Base-by-base conservation (phyloP, 1,140 invertebrate genomes). In the Polyergus mexicanus region DNA sequence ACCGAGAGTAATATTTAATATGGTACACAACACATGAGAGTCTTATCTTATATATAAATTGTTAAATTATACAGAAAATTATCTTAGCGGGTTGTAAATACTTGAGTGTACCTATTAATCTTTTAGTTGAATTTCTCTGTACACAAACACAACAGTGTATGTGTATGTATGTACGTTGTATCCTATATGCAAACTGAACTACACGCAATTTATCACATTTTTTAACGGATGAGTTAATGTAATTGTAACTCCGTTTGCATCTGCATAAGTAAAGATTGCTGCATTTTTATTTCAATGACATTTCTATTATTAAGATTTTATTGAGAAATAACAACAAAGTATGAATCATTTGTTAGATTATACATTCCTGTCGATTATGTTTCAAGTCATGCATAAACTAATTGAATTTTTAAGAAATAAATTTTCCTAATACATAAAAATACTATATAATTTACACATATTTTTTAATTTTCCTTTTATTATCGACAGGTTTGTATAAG, bases 1-100 rank as follows among this genome's bases (percentile, higher is more conserved):
- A 87, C 87, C 19, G 95, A 95, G 60, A 94, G 90, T 74, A 95
- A 92, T 81, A 92, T 91, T 91, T 95, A 94, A 90, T 89, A 63
- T 83, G 84, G 4, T 51, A 51, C 44, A 83, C 71, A 44, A 56
- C 44, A 51, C 47, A 51, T 4, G 16, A 72, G 47, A 62, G 1
- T 83, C 74, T 60, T 54, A 77, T 88, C 76, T 76, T 22, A 25
- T 54, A n/a, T 56, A 58, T 80, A 80, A 86, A 66, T 83, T 41
- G 60, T 78, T 66, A 63, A 56, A 86, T 81, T 56, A 58, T 78
- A 66, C 38, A 47, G 47, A 69, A 58, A 84, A 51, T 69, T 32
- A 32, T 72, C 38, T 78, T 71, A 84, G 58, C 62, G 38, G 77
- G 69, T 84, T 90, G 89, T 90, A 90, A 86, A 90, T 90, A 90